phyloP scores from a whole-genome alignment of 2,888 invertebrate species.

The Sminthurinus aureus region DNA sequence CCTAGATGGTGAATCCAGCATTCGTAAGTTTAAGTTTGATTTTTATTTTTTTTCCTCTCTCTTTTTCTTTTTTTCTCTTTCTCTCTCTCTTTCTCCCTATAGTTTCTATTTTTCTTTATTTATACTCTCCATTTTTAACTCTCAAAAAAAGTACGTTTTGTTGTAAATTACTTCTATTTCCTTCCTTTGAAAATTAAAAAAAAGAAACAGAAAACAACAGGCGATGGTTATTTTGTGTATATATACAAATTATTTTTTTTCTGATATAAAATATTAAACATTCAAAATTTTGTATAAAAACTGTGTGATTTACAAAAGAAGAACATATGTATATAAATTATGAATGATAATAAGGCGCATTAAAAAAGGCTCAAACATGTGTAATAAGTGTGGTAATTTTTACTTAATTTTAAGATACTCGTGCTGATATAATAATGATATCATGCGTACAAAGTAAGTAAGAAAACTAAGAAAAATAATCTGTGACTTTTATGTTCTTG shows the following conservation, averaged over 20 bases:
- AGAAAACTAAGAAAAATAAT: constrained; percentile 9
- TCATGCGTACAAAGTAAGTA: background rate
- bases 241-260: constrained; percentile 26
- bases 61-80: constrained; percentile 30
- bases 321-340: background rate
- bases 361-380: too few species aligned
- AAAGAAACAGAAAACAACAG: background rate
- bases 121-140: constrained; percentile 35
- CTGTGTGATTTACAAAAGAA: too few species aligned
- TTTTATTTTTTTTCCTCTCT: constrained; percentile 17
- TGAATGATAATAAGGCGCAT: background rate
- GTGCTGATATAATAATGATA: too few species aligned
- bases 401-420: background rate
- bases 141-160: constrained; percentile 28
- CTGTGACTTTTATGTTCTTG: constrained; percentile 38
- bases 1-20: constrained; percentile 65
- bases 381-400: background rate
- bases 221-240: constrained; percentile 35
- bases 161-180: constrained; percentile 9
- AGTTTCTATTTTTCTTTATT: constrained; percentile 30
- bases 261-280: background rate
- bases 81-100: constrained; percentile 32
- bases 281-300: background rate
- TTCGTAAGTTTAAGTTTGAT: constrained; percentile 63
- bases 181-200: background rate